Conservation (phyloP, 2,113 vertebrate species). For the Prinia subflava region DNA sequence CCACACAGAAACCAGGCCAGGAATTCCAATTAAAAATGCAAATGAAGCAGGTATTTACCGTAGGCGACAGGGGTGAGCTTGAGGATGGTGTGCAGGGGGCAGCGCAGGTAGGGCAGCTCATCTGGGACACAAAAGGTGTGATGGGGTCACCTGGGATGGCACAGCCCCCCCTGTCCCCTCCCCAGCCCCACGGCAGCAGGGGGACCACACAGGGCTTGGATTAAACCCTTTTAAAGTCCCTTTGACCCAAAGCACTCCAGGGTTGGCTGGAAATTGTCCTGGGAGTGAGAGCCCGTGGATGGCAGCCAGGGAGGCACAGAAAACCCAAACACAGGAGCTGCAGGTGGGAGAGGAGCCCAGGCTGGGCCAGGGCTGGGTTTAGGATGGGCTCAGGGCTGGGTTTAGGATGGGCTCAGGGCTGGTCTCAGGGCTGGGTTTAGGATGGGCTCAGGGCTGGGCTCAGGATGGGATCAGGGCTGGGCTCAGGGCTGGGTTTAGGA, state of each 20-base stretch:
- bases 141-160: not conserved
- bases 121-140: conserved; percentile 67
- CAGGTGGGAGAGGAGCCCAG: accelerated
- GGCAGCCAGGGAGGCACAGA: not conserved
- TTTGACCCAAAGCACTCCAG: accelerated
- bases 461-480: no score
- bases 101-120: conserved; percentile 92
- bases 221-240: not conserved
- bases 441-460: no score
- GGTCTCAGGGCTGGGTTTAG: no score
- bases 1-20: accelerated
- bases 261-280: not conserved
- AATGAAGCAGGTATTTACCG: conserved; percentile 69
- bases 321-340: accelerated
- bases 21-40: accelerated
- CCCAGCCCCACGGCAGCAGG: not conserved
- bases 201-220: accelerated
- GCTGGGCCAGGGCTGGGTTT: not conserved
- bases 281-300: accelerated
- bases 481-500: no score
- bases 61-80: conserved; percentile 95
- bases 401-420: not conserved
- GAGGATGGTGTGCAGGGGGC: conserved; percentile 92
- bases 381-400: not conserved
- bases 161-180: not conserved